Percentiles rank a stretch among this genome's conserved stretches.
These are phyloP conservation scores for Spatula clypeata DNA, from an alignment of 2,797 vertebrate species.

Conservation along the genomic window DNA sequence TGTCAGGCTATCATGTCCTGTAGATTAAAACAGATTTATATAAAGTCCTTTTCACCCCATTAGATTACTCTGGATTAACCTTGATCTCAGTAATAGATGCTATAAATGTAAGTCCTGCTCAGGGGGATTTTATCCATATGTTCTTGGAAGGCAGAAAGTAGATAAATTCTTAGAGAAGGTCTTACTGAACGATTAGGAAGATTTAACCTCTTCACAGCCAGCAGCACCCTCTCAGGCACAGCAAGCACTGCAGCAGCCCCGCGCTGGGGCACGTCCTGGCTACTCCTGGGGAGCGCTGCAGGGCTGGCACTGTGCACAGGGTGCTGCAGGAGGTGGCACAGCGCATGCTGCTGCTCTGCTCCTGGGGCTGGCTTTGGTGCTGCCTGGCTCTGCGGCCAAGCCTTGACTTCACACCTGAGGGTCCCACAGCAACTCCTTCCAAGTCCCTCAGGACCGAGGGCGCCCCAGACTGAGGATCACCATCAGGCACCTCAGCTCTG, in stretches of 20 bases:
- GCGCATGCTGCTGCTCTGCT: too few species aligned
- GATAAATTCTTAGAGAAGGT: slow-evolving; percentile 75
- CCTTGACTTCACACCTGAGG: neutral
- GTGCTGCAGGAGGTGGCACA: rapidly evolving
- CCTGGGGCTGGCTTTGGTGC: neutral
- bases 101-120: slow-evolving; percentile 75
- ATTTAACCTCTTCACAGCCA: slow-evolving; percentile 68
- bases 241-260: rapidly evolving
- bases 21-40: slow-evolving; percentile 74
- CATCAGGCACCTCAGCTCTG: neutral
- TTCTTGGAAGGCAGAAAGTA: slow-evolving; percentile 77
- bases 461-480: rapidly evolving
- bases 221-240: neutral
- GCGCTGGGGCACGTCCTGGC: neutral
- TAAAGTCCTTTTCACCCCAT: slow-evolving; percentile 78
- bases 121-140: slow-evolving; percentile 77
- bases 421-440: neutral
- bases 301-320: rapidly evolving
- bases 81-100: slow-evolving; percentile 79
- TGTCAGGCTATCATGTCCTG: slow-evolving; percentile 54
- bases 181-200: slow-evolving; percentile 68
- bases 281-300: neutral
- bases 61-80: slow-evolving; percentile 80
- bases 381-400: neutral
- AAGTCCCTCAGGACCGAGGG: rapidly evolving